These are phyloP conservation scores for Lacerta viridis DNA, from an alignment of 2,797 vertebrate genomes.

Conservation along the genomic window DNA sequence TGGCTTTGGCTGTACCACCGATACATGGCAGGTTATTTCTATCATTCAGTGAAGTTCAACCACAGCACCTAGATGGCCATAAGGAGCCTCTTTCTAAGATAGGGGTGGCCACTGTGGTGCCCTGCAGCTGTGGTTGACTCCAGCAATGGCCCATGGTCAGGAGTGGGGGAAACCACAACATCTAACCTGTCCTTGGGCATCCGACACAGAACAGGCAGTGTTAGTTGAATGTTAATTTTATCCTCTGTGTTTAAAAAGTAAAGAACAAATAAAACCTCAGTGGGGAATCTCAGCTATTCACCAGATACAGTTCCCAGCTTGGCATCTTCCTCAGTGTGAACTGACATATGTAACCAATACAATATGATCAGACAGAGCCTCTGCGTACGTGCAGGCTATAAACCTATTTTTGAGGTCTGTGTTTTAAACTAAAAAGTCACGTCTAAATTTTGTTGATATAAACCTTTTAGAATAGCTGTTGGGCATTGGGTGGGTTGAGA, in stretches of 20 bases:
- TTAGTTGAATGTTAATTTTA: background rate
- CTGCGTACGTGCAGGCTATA: background rate
- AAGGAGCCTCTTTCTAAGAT: background rate
- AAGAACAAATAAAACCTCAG: background rate
- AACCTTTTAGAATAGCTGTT: slow-evolving; percentile 50
- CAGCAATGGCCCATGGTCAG: too few species aligned
- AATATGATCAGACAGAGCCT: background rate
- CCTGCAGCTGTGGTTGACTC: too few species aligned
- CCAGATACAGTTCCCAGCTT: background rate
- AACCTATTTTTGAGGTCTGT: background rate
- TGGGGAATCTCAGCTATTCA: too few species aligned
- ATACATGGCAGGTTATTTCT: background rate
- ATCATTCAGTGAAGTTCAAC: background rate
- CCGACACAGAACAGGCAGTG: background rate
- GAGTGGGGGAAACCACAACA: too few species aligned
- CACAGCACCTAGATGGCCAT: background rate
- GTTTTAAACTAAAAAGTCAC: background rate
- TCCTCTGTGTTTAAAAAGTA: background rate
- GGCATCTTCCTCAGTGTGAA: background rate
- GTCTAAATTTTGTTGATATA: background rate
- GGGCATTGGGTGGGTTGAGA: slow-evolving; percentile 54
- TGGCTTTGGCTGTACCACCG: background rate
- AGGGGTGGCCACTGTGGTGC: too few species aligned
- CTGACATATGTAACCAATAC: background rate
- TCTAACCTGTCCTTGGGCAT: too few species aligned